phyloP scores from a whole-genome alignment of 2,888 invertebrate species.

The Drosophila meridionalis region DNA sequence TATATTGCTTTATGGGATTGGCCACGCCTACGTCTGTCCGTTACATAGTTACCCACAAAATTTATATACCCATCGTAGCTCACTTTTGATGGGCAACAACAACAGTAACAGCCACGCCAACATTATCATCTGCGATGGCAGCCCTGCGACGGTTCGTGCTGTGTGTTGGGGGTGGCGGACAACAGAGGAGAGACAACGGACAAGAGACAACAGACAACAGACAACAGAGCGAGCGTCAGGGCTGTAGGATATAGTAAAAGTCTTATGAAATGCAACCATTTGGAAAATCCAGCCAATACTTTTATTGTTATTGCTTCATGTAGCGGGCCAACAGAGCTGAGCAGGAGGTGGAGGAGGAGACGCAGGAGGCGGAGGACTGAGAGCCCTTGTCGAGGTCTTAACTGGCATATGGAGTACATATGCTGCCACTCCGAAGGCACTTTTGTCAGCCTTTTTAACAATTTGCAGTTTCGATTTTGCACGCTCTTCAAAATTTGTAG shows the following conservation, averaged over 20 bases:
- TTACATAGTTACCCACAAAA: neutral
- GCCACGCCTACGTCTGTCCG: neutral
- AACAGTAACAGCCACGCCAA: constrained; percentile 28
- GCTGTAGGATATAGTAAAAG: constrained; percentile 32
- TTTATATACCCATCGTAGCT: neutral
- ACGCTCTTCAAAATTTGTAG: constrained; percentile 52
- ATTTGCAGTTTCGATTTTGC: constrained; percentile 74
- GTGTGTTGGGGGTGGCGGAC: neutral
- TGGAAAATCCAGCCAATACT: constrained; percentile 81
- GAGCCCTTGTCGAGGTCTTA: constrained; percentile 36
- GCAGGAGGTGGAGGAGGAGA: neutral
- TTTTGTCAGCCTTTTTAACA: constrained; percentile 68
- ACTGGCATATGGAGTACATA: constrained; percentile 51
- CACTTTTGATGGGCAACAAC: neutral
- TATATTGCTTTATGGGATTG: neutral
- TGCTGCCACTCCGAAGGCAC: constrained; percentile 60
- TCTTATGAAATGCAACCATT: constrained; percentile 77
- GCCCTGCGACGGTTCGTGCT: constrained; percentile 12
- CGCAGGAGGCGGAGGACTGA: neutral
- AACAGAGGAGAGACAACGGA: constrained; percentile 7
- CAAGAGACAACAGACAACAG: constrained; percentile 13
- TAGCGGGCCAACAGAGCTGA: constrained; percentile 45
- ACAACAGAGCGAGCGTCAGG: neutral
- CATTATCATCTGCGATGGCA: constrained; percentile 54
- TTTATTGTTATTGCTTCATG: constrained; percentile 80